Base-by-base conservation (phyloP, 2,888 invertebrate species). In the Eupithecia insigniata region DNA sequence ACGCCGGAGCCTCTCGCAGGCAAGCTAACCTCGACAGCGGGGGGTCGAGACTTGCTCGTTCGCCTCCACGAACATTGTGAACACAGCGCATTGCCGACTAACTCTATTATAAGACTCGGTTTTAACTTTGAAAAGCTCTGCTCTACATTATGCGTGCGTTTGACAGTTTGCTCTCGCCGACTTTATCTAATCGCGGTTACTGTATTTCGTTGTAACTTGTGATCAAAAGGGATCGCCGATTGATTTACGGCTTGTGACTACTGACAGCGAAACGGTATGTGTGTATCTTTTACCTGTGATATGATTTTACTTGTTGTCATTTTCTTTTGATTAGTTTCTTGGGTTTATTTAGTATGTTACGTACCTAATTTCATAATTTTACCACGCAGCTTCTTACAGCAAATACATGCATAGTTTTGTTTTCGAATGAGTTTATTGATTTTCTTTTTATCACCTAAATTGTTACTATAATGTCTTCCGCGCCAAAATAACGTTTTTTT, bases 11-110 rank as follows among this genome's bases (percentile, higher is more conserved):
- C 91, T 90, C 90, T 89, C 89, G 90, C 90, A 86, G 87, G 87
- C 90, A 88, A 89, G 87, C 90, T 90, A 91, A 91, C 92, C 92
- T 92, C 93, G 91, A 85, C 92, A 86, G 88, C 91, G 91, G 92
- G 92, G 93, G 92, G 93, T 92, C 92, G 91, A 84, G 88, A 89
- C 85, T 90, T 84, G 89, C 88, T 85, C 85, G 85, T 85, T 81
- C 84, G 75, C 73, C 69, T 73, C 72, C 71, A 70, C 70, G 77
- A 75, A 76, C 75, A 78, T 80, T 86, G 84, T 85, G 86, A 89
- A 86, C 89, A 89, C 89, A 87, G 81, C 85, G 84, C 86, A 85
- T 82, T 79, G 76, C 81, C 76, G 78, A 79, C 79, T 43, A 85
- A 86, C 86, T 85, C 82, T 87, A 84, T 85, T 84, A 86, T 84